phyloP scores from a whole-genome alignment of 2,113 vertebrate genomes.

The Phrynosoma platyrhinos region DNA sequence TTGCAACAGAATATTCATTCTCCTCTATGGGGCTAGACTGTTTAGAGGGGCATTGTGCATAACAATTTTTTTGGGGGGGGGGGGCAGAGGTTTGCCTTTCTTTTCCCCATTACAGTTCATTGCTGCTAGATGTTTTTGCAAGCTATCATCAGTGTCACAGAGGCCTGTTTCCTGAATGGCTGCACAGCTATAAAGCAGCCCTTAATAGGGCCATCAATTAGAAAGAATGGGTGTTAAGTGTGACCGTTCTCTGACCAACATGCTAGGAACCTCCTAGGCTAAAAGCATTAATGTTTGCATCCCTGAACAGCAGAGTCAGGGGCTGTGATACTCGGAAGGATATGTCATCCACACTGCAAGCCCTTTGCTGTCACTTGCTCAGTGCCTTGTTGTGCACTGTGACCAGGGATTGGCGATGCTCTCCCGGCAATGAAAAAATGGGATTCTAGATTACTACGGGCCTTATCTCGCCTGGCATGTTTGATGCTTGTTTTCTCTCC shows the following conservation, averaged over 20 bases:
- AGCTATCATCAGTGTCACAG: conserved; percentile 21
- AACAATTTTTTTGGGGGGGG: too few species aligned
- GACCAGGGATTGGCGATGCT: not conserved
- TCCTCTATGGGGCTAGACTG: not conserved
- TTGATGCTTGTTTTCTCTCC: not conserved
- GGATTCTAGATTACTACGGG: not conserved
- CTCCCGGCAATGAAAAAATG: not conserved
- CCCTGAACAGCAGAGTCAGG: conserved; percentile 10
- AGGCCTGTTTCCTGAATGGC: conserved; percentile 27
- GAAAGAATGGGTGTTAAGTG: conserved; percentile 44
- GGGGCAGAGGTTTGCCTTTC: not conserved
- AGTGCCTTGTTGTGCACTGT: not conserved
- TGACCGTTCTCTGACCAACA: conserved; percentile 41
- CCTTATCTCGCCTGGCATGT: not conserved
- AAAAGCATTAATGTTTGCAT: conserved; percentile 39
- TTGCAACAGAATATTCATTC: too few species aligned
- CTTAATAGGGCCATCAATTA: conserved; percentile 48
- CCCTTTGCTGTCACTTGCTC: not conserved
- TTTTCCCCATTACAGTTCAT: too few species aligned
- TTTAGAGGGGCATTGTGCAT: not conserved
- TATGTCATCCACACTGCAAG: not conserved
- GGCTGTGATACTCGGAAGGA: conserved; percentile 13
- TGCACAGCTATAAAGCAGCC: conserved; percentile 32
- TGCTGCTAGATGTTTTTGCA: not conserved
- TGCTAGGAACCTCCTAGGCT: conserved; percentile 25